Evolutionary conservation across 2,888 invertebrate genomes (phyloP), one percentile per base, ranked within the genome.

Genomic region (Scrobipalpa costella): DNA sequence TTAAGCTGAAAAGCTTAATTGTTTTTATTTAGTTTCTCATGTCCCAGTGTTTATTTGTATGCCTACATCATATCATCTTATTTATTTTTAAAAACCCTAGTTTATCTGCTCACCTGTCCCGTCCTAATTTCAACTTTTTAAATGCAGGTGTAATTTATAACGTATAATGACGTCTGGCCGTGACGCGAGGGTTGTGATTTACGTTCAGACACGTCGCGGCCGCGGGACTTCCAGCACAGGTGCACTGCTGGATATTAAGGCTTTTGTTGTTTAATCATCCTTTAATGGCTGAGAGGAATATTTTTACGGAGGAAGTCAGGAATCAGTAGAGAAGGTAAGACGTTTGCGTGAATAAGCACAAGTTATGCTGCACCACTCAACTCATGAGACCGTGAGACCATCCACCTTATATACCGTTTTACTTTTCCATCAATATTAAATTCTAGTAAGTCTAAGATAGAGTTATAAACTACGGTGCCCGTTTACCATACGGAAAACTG

Each of bases 161-260:
- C 11, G 67, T 69, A 68, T 78, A 79, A 81, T 77, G 78, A 78
- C 77, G 69, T 73, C 81, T 82, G 81, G 64, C 64, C 63, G 62
- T 74, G 82, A 81, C 73, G 69, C 66, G 68, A 71, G 67, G 67
- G 71, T 71, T 70, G 61, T 81, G 78, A 81, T 82, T 80, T 80
- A 81, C 75, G 68, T 66, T 63, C 69, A 58, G 67, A 69, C 70
- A 34, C 7, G 40, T 11, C 19, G 38, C 71, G 67, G 67, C 71
- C 68, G 66, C 61, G 63, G 68, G 66, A 72, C 68, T 68, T 65
- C 72, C 49, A 64, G 68, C 72, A 70, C 79, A 79, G 77, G 80
- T 75, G 74, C 67, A 69, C 67, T 52, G 50, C 57, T 57, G 70
- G 72, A 74, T 74, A 72, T 68, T 68, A 70, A 59, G 58, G 36